Conservation (phyloP, 2,113 vertebrate genomes). For the Odocoileus hemionus region DNA sequence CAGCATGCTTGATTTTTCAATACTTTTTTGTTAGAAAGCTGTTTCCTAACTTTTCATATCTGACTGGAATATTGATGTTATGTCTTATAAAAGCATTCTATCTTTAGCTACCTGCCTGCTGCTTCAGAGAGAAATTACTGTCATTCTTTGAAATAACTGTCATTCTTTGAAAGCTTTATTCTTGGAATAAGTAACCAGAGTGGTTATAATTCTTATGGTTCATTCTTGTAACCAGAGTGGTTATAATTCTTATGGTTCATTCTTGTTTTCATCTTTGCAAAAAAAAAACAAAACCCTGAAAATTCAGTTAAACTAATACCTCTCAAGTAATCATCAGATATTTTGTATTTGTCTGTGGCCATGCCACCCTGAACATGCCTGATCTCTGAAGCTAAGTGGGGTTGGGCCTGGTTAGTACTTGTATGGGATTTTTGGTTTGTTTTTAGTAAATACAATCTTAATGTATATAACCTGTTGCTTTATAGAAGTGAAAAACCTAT, state of each 20-base stretch:
- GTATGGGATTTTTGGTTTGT: not conserved
- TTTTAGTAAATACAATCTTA: not conserved
- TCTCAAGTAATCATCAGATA: not conserved
- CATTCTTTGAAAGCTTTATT: not conserved
- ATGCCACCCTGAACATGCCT: not conserved
- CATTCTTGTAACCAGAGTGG: not conserved
- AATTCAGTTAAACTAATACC: not conserved
- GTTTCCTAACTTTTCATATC: not conserved
- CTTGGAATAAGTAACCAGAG: not conserved
- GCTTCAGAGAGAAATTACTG: not conserved
- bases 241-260: not conserved
- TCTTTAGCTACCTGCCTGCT: not conserved
- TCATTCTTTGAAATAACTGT: not conserved
- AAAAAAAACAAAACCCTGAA: not conserved
- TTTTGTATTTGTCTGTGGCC: not conserved
- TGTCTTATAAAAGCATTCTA: not conserved
- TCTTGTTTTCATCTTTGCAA: not conserved
- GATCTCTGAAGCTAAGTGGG: not conserved
- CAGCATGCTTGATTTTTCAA: not conserved
- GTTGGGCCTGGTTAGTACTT: not conserved
- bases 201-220: not conserved
- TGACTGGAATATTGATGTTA: slow-evolving; percentile 13
- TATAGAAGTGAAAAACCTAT: not conserved
- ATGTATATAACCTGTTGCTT: slow-evolving; percentile 1
- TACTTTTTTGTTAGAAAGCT: not conserved